These are phyloP conservation scores for Nothoprocta pentlandii DNA, from an alignment of 2,113 vertebrate species.

Conservation along the genomic window DNA sequence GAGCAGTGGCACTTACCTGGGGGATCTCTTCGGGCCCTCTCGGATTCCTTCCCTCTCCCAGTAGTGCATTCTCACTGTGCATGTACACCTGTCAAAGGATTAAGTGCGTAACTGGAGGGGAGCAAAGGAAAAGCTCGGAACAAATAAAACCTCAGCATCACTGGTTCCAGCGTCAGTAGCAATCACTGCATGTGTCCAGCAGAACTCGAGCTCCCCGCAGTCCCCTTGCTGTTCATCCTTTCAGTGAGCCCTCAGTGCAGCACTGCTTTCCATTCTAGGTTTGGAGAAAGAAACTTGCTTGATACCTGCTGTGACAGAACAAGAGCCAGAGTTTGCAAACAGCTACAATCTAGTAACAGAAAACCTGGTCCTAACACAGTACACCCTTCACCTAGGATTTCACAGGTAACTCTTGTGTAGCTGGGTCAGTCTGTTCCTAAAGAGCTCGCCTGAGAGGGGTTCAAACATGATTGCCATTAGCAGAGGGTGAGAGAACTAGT, in stretches of 20 bases:
- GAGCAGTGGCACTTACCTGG: no score
- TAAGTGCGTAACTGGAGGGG: not conserved
- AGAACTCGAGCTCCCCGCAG: not conserved
- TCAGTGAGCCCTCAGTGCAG: not conserved
- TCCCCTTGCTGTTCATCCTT: not conserved
- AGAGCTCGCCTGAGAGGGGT: no score
- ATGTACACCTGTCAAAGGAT: not conserved
- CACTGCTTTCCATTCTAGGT: conserved; percentile 76
- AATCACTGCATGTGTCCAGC: not conserved
- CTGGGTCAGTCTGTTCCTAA: not conserved
- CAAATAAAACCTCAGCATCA: accelerated
- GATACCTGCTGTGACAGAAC: conserved; percentile 87
- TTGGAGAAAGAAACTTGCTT: conserved; percentile 97
- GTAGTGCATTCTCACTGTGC: accelerated
- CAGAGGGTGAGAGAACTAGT: no score
- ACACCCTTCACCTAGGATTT: conserved; percentile 92
- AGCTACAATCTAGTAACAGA: conserved; percentile 96
- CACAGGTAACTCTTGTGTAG: conserved; percentile 83
- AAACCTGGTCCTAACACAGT: conserved; percentile 94
- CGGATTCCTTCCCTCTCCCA: not conserved
- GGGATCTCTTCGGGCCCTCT: not conserved
- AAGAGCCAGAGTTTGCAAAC: conserved; percentile 84
- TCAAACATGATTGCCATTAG: accelerated
- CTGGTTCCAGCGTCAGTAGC: not conserved
- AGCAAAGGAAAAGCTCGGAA: not conserved